These are phyloP conservation scores for Hyperoplus immaculatus DNA, from an alignment of 2,797 vertebrate species.

Conservation along the genomic window DNA sequence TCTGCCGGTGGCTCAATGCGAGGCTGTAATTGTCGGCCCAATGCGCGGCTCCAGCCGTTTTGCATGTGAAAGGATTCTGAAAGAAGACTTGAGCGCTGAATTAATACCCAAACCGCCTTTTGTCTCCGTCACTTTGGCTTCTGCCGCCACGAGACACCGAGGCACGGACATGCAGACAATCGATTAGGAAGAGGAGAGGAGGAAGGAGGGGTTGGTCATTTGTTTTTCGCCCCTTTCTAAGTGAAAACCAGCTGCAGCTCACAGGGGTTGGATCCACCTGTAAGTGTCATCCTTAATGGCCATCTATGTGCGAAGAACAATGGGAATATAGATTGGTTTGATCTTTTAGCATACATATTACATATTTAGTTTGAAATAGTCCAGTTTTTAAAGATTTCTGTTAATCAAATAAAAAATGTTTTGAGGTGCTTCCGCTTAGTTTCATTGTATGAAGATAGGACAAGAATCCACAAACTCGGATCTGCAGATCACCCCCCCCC, in stretches of 20 bases:
- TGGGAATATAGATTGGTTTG: not conserved
- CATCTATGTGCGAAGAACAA: not conserved
- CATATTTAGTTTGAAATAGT: not conserved
- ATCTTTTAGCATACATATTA: not conserved
- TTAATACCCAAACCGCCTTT: constrained; percentile 82
- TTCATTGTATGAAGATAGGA: not conserved
- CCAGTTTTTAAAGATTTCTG: not conserved
- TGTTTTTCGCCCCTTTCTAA: constrained; percentile 27
- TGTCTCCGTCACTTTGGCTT: constrained; percentile 80
- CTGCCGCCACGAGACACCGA: constrained; percentile 70
- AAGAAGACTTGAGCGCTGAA: constrained; percentile 78
- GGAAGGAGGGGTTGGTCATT: constrained; percentile 12
- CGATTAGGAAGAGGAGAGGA: constrained; percentile 45
- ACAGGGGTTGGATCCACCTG: constrained; percentile 16
- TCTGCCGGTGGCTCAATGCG: constrained; percentile 68
- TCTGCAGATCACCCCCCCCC: not conserved
- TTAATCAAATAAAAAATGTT: not conserved
- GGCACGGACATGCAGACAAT: constrained; percentile 67
- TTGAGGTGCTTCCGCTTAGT: not conserved
- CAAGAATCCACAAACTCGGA: not conserved
- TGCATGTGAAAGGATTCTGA: constrained; percentile 83
- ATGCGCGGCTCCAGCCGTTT: constrained; percentile 55
- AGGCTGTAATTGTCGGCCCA: constrained; percentile 82
- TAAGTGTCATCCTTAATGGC: constrained; percentile 1
- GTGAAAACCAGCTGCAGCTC: constrained; percentile 11